These are phyloP conservation scores for Oxyscelio sp. DNA, from an alignment of 2,888 invertebrate genomes.

Conservation along the genomic window DNA sequence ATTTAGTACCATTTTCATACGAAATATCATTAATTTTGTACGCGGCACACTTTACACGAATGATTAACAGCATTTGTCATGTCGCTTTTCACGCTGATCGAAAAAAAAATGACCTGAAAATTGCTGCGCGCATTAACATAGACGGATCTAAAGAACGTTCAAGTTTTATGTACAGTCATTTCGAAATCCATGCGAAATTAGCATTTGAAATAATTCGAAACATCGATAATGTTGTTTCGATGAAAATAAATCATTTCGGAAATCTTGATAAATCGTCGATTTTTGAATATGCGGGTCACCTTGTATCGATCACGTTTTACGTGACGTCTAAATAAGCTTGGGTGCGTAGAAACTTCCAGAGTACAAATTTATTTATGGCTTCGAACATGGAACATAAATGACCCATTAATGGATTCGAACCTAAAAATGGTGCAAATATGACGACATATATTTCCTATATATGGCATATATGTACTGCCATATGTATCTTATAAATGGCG, in stretches of 20 bases:
- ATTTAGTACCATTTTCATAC: constrained; percentile 44
- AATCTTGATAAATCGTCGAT: constrained; percentile 14
- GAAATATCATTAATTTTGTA: constrained; percentile 58
- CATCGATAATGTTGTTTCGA: constrained; percentile 7
- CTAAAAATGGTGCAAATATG: too few species aligned
- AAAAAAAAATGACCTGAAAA: constrained; percentile 11
- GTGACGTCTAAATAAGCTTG: not conserved
- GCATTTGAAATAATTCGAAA: constrained; percentile 3
- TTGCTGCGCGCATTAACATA: too few species aligned
- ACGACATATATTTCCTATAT: too few species aligned
- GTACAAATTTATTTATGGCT: too few species aligned
- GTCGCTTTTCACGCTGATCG: not conserved
- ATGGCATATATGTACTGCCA: too few species aligned
- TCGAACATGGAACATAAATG: too few species aligned
- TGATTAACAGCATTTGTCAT: constrained; percentile 25
- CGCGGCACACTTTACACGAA: constrained; percentile 28
- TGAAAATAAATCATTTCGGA: constrained; percentile 13
- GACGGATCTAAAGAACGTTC: constrained; percentile 15
- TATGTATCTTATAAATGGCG: too few species aligned
- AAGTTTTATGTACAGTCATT: too few species aligned
- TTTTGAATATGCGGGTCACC: constrained; percentile 1
- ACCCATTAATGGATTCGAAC: too few species aligned
- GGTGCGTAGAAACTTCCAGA: not conserved
- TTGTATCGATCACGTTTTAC: constrained; percentile 6
- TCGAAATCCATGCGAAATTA: too few species aligned